Base-by-base conservation (phyloP, 2,113 vertebrate species). In the Shinisaurus crocodilurus region DNA sequence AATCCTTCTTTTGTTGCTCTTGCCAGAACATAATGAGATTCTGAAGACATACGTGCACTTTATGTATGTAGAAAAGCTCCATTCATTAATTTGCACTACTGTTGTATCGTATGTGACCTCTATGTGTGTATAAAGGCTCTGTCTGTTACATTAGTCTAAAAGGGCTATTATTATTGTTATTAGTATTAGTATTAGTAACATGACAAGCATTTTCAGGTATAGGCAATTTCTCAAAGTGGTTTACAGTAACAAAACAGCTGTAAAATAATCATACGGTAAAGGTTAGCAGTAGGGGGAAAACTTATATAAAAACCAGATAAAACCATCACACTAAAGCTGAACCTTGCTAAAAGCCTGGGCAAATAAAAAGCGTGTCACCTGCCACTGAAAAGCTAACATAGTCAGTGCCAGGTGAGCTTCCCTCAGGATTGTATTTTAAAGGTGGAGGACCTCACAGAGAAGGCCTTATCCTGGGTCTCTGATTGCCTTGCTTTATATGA, bases 1-100 rank as follows among this genome's bases (percentile, higher is more conserved):
- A 32, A 4, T 92, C 37, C n/a, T 83, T 7, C n/a, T 65, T 48
- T 32, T 74, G 15, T 81, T 86, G 40, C 81, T 92, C 87, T 0
- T 87, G 87, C 40, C 85, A 57, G 93, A 89, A 75, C 54, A 48
- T 80, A 86, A 69, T 74, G 6, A 88, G 92, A 88, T 80, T 89
- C 65, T 0, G 0, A 50, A 89, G 48, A 65, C 45, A 88, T 85
- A 12, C 74, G 7, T 5, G 65, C 37, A 76, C 13, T 48, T 88
- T 79, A 80, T n/a, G 63, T 25, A 65, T 67, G 32, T 13, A 80
- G 32, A 67, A 80, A 79, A 37, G 29, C 43, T 50, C 13, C 15
- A 16, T 70, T 81, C 13, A 77, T n/a, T 79, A 79, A 13, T 8
- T 75, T 37, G n/a, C 13, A n/a, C 57, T 81, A 57, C 77, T 54